Base-by-base conservation (phyloP, 1,140 invertebrate genomes). In the Pseudobourletiella spinata region DNA sequence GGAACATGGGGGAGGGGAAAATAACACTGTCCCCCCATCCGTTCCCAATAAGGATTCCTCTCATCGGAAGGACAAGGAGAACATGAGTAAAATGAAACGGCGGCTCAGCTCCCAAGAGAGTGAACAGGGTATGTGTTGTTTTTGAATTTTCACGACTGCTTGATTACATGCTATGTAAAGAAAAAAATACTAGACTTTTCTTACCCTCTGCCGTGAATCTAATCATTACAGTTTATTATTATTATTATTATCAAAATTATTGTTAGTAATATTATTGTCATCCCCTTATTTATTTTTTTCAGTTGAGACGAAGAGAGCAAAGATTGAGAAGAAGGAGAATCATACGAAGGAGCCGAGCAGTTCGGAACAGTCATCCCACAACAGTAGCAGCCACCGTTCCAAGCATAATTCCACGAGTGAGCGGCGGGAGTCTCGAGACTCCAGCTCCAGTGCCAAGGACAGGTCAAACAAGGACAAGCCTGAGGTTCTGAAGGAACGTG, bases 1-100 rank as follows among this genome's bases (percentile, higher is more conserved):
- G 43, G 65, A 71, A 39, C 73, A 60, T 26, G 69, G 70, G 39
- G 64, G 1, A 8, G 72, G 54, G 14, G 71, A 71, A 44, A 62
- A 14, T 25, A 43, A 35, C 16, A 54, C 59, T 28, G 28, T 55
- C 2, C 18, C 57, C 8, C 32, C 48, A 15, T 22, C 51, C 20
- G 44, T 56, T 14, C 16, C 42, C 11, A 51, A 59, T n/a, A 67
- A 65, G 29, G 70, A 70, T 44, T 62, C 66, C 48, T 46, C 48
- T 22, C 55, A 61, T 26, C 62, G 68, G 18, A 59, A 64, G 16
- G 67, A 69, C 15, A 69, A 69, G 26, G 68, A 72, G 15, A 56
- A 62, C 11, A 24, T 61, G 8, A 55, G 46, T 26, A 69, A 71
- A 39, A 42, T 55, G 15, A 66, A 69, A 42, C 56, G 64, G 46